These are phyloP conservation scores for Harpagifer antarcticus DNA, from an alignment of 2,797 vertebrate genomes.

Conservation along the genomic window DNA sequence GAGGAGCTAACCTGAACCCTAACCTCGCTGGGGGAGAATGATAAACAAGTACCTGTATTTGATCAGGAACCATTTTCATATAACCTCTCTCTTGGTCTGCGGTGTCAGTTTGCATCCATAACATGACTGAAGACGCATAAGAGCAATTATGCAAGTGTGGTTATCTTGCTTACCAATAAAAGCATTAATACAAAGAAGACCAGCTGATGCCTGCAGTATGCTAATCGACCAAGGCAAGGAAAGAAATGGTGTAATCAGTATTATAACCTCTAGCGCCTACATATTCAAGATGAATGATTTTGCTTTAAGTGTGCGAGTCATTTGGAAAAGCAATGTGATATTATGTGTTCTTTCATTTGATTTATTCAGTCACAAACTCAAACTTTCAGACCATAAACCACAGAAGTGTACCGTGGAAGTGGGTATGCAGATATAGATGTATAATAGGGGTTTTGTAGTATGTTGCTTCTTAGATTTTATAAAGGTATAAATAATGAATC, in stretches of 20 bases:
- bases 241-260: slow-evolving; percentile 54
- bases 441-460: neutral
- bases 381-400: slow-evolving; percentile 16
- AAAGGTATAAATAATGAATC: neutral
- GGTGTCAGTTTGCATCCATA: slow-evolving; percentile 11
- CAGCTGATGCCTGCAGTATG: slow-evolving; percentile 60
- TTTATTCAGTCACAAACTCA: slow-evolving; percentile 40
- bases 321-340: slow-evolving; percentile 50
- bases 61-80: neutral
- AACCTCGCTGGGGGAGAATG: neutral
- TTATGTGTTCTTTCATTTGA: slow-evolving; percentile 32
- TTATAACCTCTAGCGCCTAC: slow-evolving; percentile 47
- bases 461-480: neutral
- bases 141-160: slow-evolving; percentile 23
- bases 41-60: neutral
- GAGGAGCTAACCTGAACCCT: no score
- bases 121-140: slow-evolving; percentile 20
- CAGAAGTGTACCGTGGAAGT: neutral
- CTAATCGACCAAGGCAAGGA: slow-evolving; percentile 43
- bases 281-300: slow-evolving; percentile 48
- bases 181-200: slow-evolving; percentile 42
- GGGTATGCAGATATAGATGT: neutral
- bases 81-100: slow-evolving; percentile 5
- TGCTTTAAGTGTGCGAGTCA: slow-evolving; percentile 35
- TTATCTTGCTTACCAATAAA: slow-evolving; percentile 52